Conservation (phyloP, 2,113 vertebrate genomes). For the Marcusenius ussheri region DNA sequence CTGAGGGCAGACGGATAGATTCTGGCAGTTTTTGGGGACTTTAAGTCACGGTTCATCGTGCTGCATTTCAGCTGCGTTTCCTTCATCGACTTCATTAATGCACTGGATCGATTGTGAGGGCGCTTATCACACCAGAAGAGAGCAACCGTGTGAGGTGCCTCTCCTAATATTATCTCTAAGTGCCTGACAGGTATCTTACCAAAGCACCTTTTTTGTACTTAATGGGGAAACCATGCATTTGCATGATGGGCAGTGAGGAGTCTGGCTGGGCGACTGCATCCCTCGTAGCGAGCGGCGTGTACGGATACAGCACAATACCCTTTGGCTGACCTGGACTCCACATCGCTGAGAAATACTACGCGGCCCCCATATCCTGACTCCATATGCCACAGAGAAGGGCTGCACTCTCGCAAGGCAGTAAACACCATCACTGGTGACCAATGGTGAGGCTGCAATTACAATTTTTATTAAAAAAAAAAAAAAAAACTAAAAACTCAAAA, state of each 20-base stretch:
- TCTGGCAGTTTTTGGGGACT: background rate
- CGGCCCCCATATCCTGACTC: background rate
- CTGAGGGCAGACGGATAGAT: background rate
- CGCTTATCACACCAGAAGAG: constrained; percentile 25
- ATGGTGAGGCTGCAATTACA: background rate
- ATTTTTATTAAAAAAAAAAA: background rate
- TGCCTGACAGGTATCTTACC: constrained; percentile 37
- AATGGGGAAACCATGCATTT: constrained; percentile 28
- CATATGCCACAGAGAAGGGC: background rate
- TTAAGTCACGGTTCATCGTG: background rate
- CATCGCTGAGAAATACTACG: background rate
- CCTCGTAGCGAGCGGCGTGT: background rate
- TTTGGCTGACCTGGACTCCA: background rate
- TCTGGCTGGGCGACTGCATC: constrained; percentile 14
- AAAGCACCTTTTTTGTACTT: constrained; percentile 25
- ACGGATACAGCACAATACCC: background rate
- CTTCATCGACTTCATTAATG: constrained; percentile 19
- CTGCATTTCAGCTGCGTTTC: background rate
- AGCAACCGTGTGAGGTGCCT: constrained; percentile 12
- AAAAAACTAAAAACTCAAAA: background rate
- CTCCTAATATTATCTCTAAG: constrained; percentile 38
- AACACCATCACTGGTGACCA: background rate
- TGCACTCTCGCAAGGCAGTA: background rate
- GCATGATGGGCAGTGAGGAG: constrained; percentile 24
- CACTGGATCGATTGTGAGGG: constrained; percentile 13